Evolutionary conservation across 92 coral and sea anemone species (phyloP).

Genomic region (Blastomussa wellsi): DNA sequence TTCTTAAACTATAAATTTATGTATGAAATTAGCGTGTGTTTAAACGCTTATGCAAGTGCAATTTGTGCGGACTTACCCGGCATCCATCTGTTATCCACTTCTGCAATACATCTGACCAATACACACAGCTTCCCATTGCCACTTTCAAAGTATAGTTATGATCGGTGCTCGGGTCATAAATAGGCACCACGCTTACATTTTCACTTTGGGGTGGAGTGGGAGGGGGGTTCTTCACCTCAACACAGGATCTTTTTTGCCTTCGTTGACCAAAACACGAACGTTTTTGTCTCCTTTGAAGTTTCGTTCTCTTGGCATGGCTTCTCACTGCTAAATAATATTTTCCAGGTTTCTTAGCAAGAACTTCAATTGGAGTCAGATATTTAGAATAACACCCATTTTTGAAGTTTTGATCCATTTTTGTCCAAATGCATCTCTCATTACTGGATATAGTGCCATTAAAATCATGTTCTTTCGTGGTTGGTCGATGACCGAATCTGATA

Average conservation of each 20-base stretch:
- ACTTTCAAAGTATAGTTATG: slow-evolving; percentile 37
- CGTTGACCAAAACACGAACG: slow-evolving; percentile 41
- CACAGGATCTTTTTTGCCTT: slow-evolving; percentile 44
- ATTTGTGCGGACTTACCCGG: slow-evolving; percentile 10
- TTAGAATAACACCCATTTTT: neutral
- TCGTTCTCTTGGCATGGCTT: neutral
- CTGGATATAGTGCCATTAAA: slow-evolving; percentile 2
- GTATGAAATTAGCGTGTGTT: neutral
- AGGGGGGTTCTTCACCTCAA: slow-evolving; percentile 42
- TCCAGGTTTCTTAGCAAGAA: slow-evolving; percentile 35
- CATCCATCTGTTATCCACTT: slow-evolving; percentile 56
- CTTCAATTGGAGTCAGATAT: slow-evolving; percentile 5
- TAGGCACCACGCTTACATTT: slow-evolving; percentile 28
- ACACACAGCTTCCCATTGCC: slow-evolving; percentile 38
- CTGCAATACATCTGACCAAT: slow-evolving; percentile 30
- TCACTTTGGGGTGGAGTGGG: slow-evolving; percentile 13
- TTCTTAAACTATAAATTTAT: too few species aligned
- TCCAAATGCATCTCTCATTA: slow-evolving; percentile 3
- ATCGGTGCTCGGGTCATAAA: slow-evolving; percentile 10
- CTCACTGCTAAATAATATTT: slow-evolving; percentile 29
- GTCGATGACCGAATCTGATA: slow-evolving; percentile 8
- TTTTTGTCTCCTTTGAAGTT: slow-evolving; percentile 19
- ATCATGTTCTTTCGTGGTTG: slow-evolving; percentile 35
- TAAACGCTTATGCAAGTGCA: neutral
- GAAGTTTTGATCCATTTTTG: neutral